A percentile compares a stretch with the other conserved stretches of the same genome.
phyloP scores from a whole-genome alignment of 2,888 invertebrate genomes.

The Criorhina ranunculi region DNA sequence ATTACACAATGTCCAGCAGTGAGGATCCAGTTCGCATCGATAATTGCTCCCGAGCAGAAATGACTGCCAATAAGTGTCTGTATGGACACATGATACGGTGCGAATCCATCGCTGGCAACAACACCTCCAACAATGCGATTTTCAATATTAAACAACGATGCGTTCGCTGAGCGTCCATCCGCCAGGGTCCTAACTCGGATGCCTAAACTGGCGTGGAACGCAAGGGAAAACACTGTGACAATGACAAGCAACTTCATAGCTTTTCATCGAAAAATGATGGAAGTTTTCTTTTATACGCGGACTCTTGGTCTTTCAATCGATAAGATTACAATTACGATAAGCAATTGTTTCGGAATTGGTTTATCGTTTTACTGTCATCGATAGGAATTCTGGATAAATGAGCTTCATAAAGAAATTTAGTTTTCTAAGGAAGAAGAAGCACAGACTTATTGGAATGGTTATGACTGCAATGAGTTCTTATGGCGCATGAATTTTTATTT shows the following conservation, averaged over 20 bases:
- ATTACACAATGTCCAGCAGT: slow-evolving; percentile 83
- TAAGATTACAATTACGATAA: slow-evolving; percentile 39
- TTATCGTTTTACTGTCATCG: slow-evolving; percentile 36
- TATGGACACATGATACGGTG: slow-evolving; percentile 83
- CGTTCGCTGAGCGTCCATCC: background rate
- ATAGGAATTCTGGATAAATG: slow-evolving; percentile 31
- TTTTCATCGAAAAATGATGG: background rate
- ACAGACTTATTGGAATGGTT: slow-evolving; percentile 15
- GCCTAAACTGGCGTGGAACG: slow-evolving; percentile 28
- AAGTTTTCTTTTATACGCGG: slow-evolving; percentile 60
- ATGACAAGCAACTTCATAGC: slow-evolving; percentile 58
- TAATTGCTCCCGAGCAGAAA: slow-evolving; percentile 82
- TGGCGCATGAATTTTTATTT: slow-evolving; percentile 20
- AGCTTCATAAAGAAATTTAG: slow-evolving; percentile 22
- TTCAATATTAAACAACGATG: slow-evolving; percentile 13
- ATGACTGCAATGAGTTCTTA: slow-evolving; percentile 23
- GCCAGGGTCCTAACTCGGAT: slow-evolving; percentile 27
- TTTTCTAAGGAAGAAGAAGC: slow-evolving; percentile 12
- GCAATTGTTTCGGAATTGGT: slow-evolving; percentile 3
- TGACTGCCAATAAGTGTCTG: slow-evolving; percentile 82
- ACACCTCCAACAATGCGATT: slow-evolving; percentile 81
- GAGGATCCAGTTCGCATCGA: slow-evolving; percentile 80
- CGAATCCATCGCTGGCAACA: slow-evolving; percentile 77
- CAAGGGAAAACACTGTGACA: slow-evolving; percentile 26
- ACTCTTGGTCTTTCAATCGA: slow-evolving; percentile 22